Percentiles rank a stretch among this genome's conserved stretches.
phyloP scores from a whole-genome alignment of 2,113 vertebrate species.

The Lamprotornis superbus region DNA sequence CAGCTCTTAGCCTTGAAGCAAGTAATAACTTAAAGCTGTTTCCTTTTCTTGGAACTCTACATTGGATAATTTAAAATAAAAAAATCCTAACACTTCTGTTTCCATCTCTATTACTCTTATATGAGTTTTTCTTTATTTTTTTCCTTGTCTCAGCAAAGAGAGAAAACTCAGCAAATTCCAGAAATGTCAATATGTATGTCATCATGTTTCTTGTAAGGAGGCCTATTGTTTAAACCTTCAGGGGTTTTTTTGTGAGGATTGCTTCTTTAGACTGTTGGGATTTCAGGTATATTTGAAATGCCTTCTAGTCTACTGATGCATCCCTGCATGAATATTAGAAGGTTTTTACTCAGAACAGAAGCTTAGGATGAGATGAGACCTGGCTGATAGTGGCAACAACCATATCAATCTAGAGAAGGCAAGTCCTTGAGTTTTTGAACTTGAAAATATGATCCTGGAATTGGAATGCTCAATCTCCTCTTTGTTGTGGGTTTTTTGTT shows the following conservation, averaged over 20 bases:
- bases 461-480: not conserved
- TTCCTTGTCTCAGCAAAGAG: not conserved
- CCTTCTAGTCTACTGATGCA: not conserved
- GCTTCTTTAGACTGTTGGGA: not conserved
- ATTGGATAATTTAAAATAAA: not conserved
- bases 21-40: not conserved
- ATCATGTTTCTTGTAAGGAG: not conserved
- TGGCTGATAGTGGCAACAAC: not conserved
- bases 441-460: not conserved
- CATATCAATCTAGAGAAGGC: not conserved
- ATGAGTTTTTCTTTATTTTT: not conserved
- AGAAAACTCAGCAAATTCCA: not conserved
- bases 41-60: not conserved
- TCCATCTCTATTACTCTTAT: not conserved
- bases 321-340: not conserved
- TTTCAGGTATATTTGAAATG: not conserved
- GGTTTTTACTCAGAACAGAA: not conserved
- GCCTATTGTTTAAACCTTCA: not conserved
- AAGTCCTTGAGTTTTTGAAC: not conserved
- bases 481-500: not conserved
- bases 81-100: not conserved
- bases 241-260: not conserved
- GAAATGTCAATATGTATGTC: accelerated
- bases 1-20: not conserved
- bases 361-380: not conserved